Base-by-base conservation (phyloP, 2,888 invertebrate species). In the Tipula confusa region DNA sequence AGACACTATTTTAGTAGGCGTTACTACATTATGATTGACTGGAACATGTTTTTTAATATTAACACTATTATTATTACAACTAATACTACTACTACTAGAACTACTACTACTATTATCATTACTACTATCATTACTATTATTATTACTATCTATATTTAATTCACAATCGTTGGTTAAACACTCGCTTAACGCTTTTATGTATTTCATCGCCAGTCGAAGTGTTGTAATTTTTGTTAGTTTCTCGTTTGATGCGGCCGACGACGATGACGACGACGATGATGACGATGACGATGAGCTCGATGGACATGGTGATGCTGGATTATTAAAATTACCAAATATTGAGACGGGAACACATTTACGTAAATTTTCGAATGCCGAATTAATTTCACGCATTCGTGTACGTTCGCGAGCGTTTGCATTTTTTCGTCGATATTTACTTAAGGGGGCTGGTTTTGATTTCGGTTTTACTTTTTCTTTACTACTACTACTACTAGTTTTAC, bases 201-300 rank as follows among this genome's bases (percentile, higher is more conserved):
- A 97, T 87, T 94, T 93, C 95, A 97, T 95, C 29, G 97, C 97
- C 85, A 97, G 90, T 38, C 96, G 91, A 82, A 97, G 89, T 0
- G 97, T 97, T 3, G 97, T 96, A 86, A 97, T 97, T 90, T 97
- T 97, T 82, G 97, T 97, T 85, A 96, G 90, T 88, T 96, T 96
- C 88, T 96, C 95, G 88, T 93, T 93, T 64, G 94, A 90, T 87
- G 91, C 86, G n/a, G 84, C 82, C 33, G 82, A 29, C 18, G 82
- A 82, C 9, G 82, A 18, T 33, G 36, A 83, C 15, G 83, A 83
- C 11, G 83, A 82, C 7, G 82, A 82, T 18, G 82, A 82, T 48
- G 83, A 48, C 6, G n/a, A n/a, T n/a, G 82, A 82, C 88, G 87
- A 86, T 90, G 91, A 6, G 89, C 89, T 84, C 29, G 90, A 88